These are phyloP conservation scores for Tholera decimalis DNA, from an alignment of 2,888 invertebrate species.

Conservation along the genomic window DNA sequence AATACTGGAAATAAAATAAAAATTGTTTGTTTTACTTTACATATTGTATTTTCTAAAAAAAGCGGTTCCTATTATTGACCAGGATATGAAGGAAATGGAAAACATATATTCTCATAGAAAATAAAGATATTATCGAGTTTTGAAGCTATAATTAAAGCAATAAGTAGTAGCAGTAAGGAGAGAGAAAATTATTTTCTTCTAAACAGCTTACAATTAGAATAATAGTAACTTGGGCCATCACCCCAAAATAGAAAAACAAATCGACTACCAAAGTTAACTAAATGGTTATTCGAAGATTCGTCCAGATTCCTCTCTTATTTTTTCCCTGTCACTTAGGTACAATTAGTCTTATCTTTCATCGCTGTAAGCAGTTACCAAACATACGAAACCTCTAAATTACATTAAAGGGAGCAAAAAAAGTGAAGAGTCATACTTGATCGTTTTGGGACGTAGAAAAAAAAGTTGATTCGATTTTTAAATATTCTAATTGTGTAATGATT, in stretches of 20 bases:
- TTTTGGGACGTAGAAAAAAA: conserved; percentile 39
- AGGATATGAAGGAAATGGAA: not conserved
- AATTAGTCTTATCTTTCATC: conserved; percentile 78
- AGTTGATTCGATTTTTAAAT: conserved; percentile 52
- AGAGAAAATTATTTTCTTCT: not conserved
- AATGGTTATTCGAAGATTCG: conserved; percentile 20
- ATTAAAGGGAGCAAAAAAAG: conserved; percentile 70
- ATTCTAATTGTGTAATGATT: conserved; percentile 47
- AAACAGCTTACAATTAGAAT: not conserved
- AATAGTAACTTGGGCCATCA: too few species aligned
- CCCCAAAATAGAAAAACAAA: not conserved
- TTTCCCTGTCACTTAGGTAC: conserved; percentile 64
- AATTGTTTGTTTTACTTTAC: not conserved
- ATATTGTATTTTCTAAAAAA: not conserved
- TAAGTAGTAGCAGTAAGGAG: too few species aligned
- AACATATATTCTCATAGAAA: not conserved
- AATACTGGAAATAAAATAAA: not conserved
- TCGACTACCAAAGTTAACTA: conserved; percentile 2
- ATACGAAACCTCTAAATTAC: conserved; percentile 72
- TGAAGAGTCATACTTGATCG: conserved; percentile 64
- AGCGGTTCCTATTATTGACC: not conserved
- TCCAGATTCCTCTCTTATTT: conserved; percentile 41
- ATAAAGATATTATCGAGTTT: too few species aligned
- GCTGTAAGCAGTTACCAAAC: conserved; percentile 63
- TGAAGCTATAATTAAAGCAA: too few species aligned